Evolutionary conservation across 2,113 vertebrate species (phyloP).

Genomic region (Engystomops pustulosus): DNA sequence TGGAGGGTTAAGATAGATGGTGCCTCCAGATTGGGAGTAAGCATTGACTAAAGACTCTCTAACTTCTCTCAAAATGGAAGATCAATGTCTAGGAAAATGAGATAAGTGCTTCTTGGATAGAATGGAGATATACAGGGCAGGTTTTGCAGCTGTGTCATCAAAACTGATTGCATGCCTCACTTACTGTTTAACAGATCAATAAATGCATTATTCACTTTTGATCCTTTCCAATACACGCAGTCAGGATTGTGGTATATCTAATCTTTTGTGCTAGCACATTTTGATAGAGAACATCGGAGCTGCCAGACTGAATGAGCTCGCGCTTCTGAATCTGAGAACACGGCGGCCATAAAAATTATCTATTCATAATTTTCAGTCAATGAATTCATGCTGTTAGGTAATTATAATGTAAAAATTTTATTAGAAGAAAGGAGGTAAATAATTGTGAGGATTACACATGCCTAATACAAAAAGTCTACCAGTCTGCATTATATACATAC

Average conservation of each 20-base stretch:
- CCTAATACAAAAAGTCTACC: background rate
- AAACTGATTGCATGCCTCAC: background rate
- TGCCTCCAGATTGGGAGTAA: no score
- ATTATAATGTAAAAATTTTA: slow-evolving; percentile 40
- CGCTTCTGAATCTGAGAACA: background rate
- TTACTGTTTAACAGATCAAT: background rate
- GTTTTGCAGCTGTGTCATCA: background rate
- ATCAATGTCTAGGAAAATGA: no score
- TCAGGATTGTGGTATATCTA: background rate
- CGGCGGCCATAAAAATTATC: background rate
- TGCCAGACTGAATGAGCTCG: background rate
- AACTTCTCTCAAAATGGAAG: no score
- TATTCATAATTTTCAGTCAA: background rate
- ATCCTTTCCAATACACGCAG: background rate
- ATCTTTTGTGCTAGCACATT: background rate
- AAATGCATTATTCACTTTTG: background rate
- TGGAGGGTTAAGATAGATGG: no score
- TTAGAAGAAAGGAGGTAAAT: background rate
- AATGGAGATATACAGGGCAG: background rate
- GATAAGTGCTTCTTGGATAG: background rate
- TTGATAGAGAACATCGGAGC: background rate
- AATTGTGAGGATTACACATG: background rate
- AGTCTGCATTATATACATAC: background rate
- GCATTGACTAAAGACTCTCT: no score
- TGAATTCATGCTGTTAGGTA: slow-evolving; percentile 6